A percentile compares a stretch with the other conserved stretches of the same genome.
phyloP scores from a whole-genome alignment of 2,888 invertebrate species.

The Ectemnius continuus region DNA sequence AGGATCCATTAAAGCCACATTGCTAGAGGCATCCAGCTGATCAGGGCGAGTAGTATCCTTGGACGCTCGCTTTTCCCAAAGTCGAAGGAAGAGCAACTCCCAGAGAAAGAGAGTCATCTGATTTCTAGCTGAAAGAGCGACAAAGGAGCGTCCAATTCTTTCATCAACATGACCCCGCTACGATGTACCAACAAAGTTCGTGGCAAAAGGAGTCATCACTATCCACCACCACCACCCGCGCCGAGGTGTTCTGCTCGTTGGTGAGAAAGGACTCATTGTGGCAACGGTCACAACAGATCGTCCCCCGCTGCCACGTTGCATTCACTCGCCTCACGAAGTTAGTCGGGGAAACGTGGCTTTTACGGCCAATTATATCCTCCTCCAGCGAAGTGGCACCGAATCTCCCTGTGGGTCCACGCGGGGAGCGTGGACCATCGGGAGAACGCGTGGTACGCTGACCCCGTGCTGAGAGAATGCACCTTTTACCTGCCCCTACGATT shows the following conservation, averaged over 20 bases:
- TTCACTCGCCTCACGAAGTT: slow-evolving; percentile 58
- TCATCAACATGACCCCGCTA: slow-evolving; percentile 22
- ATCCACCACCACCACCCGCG: slow-evolving; percentile 42
- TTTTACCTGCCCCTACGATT: slow-evolving; percentile 37
- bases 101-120: slow-evolving; percentile 41
- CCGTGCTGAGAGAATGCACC: slow-evolving; percentile 42
- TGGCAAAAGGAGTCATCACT: slow-evolving; percentile 59
- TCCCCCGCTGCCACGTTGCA: slow-evolving; percentile 63
- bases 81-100: not conserved
- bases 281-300: slow-evolving; percentile 70
- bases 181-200: slow-evolving; percentile 17
- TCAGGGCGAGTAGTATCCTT: too few species aligned
- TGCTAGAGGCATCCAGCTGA: too few species aligned
- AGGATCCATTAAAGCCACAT: too few species aligned
- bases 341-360: slow-evolving; percentile 60
- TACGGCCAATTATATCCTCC: slow-evolving; percentile 69
- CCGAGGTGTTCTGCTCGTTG: slow-evolving; percentile 49
- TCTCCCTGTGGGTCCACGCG: slow-evolving; percentile 11
- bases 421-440: slow-evolving; percentile 25
- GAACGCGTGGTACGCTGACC: slow-evolving; percentile 30
- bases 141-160: slow-evolving; percentile 51
- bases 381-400: slow-evolving; percentile 20
- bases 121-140: slow-evolving; percentile 28
- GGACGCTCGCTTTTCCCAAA: too few species aligned
- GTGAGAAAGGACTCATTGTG: slow-evolving; percentile 67